Conservation (phyloP, 2,888 invertebrate species). For the Eudasyphora cyanicolor region DNA sequence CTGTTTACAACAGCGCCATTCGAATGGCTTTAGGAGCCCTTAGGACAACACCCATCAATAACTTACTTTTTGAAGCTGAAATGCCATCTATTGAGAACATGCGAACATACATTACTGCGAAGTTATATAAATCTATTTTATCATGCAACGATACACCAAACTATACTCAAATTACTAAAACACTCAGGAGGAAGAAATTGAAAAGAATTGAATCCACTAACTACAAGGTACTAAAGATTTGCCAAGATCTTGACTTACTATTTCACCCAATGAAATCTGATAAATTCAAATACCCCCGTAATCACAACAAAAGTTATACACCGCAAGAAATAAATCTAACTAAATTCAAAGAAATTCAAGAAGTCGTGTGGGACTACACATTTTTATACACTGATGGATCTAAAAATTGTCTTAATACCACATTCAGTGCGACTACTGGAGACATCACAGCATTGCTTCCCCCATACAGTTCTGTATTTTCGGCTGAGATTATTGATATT, state of each 20-base stretch:
- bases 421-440: not conserved
- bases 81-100: slow-evolving; percentile 8
- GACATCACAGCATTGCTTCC: not conserved
- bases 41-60: not conserved
- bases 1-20: not conserved
- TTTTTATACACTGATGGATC: not conserved
- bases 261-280: not conserved
- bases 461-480: slow-evolving; percentile 5
- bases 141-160: no score
- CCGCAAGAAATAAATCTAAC: slow-evolving; percentile 29
- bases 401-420: not conserved
- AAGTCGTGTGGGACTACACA: not conserved
- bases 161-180: not conserved
- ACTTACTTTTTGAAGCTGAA: not conserved
- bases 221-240: no score
- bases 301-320: not conserved
- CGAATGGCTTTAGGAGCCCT: not conserved
- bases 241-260: no score
- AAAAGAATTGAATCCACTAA: not conserved
- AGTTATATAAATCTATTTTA: not conserved
- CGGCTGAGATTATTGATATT: slow-evolving; percentile 29
- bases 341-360: slow-evolving; percentile 4
- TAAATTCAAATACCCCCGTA: not conserved
- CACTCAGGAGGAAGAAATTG: not conserved
- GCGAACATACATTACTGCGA: not conserved